Base-by-base conservation (phyloP, 2,113 vertebrate species). In the Microcebus murinus region DNA sequence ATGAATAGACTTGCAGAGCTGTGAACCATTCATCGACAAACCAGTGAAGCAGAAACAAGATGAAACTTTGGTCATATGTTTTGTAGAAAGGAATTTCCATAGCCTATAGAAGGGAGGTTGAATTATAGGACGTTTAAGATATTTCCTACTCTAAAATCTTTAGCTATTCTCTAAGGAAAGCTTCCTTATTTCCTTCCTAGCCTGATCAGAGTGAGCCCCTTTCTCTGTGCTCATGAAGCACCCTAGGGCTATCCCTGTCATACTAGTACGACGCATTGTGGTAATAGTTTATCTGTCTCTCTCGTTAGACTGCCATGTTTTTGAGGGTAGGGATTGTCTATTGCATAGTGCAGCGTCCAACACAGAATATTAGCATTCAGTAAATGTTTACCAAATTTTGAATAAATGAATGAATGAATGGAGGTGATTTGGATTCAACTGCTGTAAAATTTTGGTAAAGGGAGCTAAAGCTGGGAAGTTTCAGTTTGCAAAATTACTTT, bases 401-500 rank as follows among this genome's bases (percentile, higher is more conserved):
- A 90, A 85, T 63, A 71, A 73, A 76, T 76, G 77, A 85, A 91
- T 76, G 77, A 85, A 91, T 36, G 25, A 76, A 70, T 63, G 13
- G 11, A 95, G 20, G 42, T 27, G 20, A 83, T 68, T 83, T 77
- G 57, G 36, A 4, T 79, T 89, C 25, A 20, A 45, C 3, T 80
- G 21, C 39, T 94, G n/a, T 45, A 91, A 87, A 84, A 90, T 71
- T 55, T 94, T 31, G 45, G 20, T 70, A 36, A 79, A 87, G 4
- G 17, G 20, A 65, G 15, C 6, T 71, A 77, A 95, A 55, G 29
- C 59, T 79, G 73, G 65, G 36, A 36, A 52, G 59, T 36, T 42
- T 73, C 31, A 79, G n/a, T 96, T 89, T 74, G 82, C 83, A 91
- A 95, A 95, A 39, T 89, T 79, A 57, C 3, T 68, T 67, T 73